These are phyloP conservation scores for Celastrina argiolus DNA, from an alignment of 2,888 invertebrate species.

Conservation along the genomic window DNA sequence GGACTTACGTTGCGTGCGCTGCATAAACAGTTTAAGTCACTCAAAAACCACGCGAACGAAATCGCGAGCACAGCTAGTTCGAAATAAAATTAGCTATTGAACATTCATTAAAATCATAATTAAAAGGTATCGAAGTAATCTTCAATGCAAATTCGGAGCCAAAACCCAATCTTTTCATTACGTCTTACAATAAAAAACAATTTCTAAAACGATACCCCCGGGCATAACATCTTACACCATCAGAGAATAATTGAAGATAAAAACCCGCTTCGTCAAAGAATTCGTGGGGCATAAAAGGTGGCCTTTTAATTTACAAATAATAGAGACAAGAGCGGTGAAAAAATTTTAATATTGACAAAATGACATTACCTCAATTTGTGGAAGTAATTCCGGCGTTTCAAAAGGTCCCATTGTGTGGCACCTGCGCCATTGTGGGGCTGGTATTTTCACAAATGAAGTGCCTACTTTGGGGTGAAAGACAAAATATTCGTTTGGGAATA, in stretches of 20 bases:
- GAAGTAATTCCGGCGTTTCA: conserved; percentile 47
- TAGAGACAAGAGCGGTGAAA: conserved; percentile 19
- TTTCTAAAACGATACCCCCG: background rate
- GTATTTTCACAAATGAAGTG: conserved; percentile 35
- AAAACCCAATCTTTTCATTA: conserved; percentile 10
- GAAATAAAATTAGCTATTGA: background rate
- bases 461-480: conserved; percentile 30
- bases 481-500: conserved; percentile 30
- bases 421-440: conserved; percentile 39
- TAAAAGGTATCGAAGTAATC: background rate
- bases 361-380: conserved; percentile 47
- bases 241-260: conserved; percentile 11
- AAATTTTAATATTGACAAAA: conserved; percentile 52
- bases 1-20: too few species aligned
- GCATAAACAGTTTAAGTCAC: too few species aligned
- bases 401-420: conserved; percentile 37
- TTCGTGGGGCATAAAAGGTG: conserved; percentile 16
- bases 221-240: conserved; percentile 5
- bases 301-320: conserved; percentile 21
- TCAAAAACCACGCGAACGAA: too few species aligned
- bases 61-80: too few species aligned
- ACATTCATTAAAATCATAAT: background rate
- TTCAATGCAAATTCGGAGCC: background rate
- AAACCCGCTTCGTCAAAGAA: conserved; percentile 20
- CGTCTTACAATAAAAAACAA: background rate